Base-by-base conservation (phyloP, 2,797 vertebrate species). In the Etheostoma perlongum region DNA sequence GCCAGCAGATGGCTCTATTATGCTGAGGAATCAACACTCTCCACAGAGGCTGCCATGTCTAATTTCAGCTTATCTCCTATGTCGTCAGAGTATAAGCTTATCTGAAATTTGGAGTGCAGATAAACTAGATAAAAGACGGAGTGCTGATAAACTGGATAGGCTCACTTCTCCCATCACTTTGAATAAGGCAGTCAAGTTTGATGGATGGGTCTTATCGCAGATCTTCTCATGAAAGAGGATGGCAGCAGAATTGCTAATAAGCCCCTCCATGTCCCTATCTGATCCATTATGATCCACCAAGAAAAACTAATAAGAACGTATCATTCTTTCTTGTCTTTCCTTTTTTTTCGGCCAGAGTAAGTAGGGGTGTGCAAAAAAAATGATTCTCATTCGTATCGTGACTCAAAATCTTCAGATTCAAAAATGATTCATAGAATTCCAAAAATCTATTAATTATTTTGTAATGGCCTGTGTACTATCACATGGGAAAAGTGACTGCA, bases 1-100 rank as follows among this genome's bases (percentile, higher is more conserved):
- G 61, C 93, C 94, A 94, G 86, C 85, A 95, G 94, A 91, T 92
- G 93, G 91, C 93, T 86, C 92, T 89, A 76, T 86, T 76, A 82
- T 75, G 80, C 90, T 74, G 79, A 53, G 49, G 51, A 86, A 87
- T 18, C n/a, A 2, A 13, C 13, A 1, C 19, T 59, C 33, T 51
- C 82, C 25, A 21, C 61, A 57, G 46, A 71, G 12, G 2, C 68
- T 46, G 44, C 72, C 49, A n/a, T 27, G 66, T 73, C 63, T 71
- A 12, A 66, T 82, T 81, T 15, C 62, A 80, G 62, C 71, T 60
- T 54, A 58, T 68, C 67, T 55, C 14, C 23, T 2, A 11, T 67
- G 55, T 58, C 51, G 25, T 72, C 78, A 53, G 82, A 76, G 63
- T 59, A 60, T 33, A 2, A 40, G 33, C 84, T 86, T 85, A 88